Percentiles rank a stretch among this genome's conserved stretches.
Evolutionary conservation across 2,797 vertebrate species (phyloP).

Genomic region (Centropyge bicolor): DNA sequence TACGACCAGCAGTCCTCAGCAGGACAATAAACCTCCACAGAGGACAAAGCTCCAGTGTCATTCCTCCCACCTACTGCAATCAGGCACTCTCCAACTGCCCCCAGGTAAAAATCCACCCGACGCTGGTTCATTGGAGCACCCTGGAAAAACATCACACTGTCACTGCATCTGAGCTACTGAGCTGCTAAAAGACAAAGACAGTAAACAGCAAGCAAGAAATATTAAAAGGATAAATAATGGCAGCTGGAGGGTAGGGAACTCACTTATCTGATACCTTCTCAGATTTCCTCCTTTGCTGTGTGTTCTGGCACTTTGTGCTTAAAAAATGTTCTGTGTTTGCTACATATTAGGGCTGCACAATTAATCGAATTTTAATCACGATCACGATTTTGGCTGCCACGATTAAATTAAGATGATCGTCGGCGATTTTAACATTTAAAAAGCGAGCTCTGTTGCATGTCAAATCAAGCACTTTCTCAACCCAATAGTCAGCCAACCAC

Average conservation of each 20-base stretch:
- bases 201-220: rapidly evolving
- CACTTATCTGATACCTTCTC: not conserved
- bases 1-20: conserved; percentile 93
- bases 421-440: too few relatives aligned
- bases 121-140: conserved; percentile 78
- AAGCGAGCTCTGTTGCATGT: too few relatives aligned
- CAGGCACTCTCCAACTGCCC: conserved; percentile 88
- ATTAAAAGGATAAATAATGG: not conserved
- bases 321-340: too few relatives aligned
- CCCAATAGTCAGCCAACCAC: too few relatives aligned
- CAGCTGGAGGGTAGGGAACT: rapidly evolving
- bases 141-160: conserved; percentile 45
- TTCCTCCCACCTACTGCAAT: conserved; percentile 96
- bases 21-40: conserved; percentile 93
- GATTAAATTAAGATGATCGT: too few relatives aligned
- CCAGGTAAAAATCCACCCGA: conserved; percentile 95
- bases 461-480: too few relatives aligned
- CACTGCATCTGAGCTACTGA: not conserved
- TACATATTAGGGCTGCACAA: too few relatives aligned
- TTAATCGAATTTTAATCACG: too few relatives aligned
- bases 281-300: not conserved
- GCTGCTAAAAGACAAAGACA: not conserved
- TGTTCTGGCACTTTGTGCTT: not conserved
- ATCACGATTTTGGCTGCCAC: too few relatives aligned
- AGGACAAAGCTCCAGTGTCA: conserved; percentile 90